Conservation (phyloP, 2,797 vertebrate species). For the Philypnodon macrostomus region DNA sequence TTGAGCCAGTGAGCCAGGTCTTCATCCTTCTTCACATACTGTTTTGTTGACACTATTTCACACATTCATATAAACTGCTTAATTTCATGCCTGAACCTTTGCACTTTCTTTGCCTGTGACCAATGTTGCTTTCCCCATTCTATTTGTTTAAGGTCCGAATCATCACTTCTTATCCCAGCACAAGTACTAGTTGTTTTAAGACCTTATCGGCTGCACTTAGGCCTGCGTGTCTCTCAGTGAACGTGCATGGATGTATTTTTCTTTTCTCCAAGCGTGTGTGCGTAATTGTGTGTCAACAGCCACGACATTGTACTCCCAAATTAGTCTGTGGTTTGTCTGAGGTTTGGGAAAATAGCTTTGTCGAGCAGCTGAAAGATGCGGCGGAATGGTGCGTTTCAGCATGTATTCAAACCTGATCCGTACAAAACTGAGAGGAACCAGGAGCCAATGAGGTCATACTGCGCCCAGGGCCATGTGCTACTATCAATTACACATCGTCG, state of each 20-base stretch:
- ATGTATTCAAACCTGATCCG: slow-evolving; percentile 50
- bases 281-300: slow-evolving; percentile 65
- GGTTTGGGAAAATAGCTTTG: slow-evolving; percentile 47
- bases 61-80: no score
- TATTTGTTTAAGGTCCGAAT: slow-evolving; percentile 52
- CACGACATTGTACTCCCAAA: slow-evolving; percentile 51
- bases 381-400: slow-evolving; percentile 20
- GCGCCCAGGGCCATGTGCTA: slow-evolving; percentile 49
- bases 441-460: slow-evolving; percentile 60
- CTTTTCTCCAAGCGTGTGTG: slow-evolving; percentile 31
- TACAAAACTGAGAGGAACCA: slow-evolving; percentile 61
- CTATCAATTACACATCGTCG: slow-evolving; percentile 55
- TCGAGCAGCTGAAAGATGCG: slow-evolving; percentile 54
- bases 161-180: slow-evolving; percentile 44
- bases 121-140: slow-evolving; percentile 14
- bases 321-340: slow-evolving; percentile 61
- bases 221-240: slow-evolving; percentile 25
- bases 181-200: slow-evolving; percentile 61
- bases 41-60: no score
- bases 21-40: no score
- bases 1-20: no score
- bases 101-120: neutral
- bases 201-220: slow-evolving; percentile 53
- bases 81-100: no score
- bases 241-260: slow-evolving; percentile 23